Percentiles rank a stretch among this genome's conserved stretches.
phyloP scores from a whole-genome alignment of 2,888 invertebrate genomes.

The Pilophorus perplexus region DNA sequence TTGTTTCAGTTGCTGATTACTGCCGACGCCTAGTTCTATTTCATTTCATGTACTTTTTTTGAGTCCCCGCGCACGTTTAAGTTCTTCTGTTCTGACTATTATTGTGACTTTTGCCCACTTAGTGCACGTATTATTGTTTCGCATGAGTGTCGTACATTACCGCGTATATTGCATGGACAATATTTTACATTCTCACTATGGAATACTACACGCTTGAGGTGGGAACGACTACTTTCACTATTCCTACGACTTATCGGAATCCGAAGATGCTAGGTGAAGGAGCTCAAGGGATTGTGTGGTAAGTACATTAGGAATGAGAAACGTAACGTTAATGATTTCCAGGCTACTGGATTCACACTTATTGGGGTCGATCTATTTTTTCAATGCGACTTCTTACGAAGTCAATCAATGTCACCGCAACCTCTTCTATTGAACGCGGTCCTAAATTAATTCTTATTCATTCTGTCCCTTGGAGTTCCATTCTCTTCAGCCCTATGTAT shows the following conservation, averaged over 20 bases:
- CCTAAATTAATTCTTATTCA: no score
- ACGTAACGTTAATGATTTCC: neutral
- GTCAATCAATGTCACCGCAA: no score
- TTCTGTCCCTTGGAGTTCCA: no score
- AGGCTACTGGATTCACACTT: no score
- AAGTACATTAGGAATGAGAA: conserved; percentile 53
- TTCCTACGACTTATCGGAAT: conserved; percentile 65
- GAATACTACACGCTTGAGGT: conserved; percentile 54
- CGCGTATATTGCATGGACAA: conserved; percentile 27
- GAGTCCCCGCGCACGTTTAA: neutral
- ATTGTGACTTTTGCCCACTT: neutral
- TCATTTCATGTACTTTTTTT: neutral
- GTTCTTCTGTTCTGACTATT: neutral
- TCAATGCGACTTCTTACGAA: no score
- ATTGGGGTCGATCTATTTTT: no score
- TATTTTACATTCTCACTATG: no score
- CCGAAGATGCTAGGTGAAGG: conserved; percentile 66
- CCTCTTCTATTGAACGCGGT: no score
- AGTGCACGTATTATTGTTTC: neutral
- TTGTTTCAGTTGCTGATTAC: conserved; percentile 44
- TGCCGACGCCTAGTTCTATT: conserved; percentile 21
- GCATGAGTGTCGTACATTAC: conserved; percentile 11
- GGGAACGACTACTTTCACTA: conserved; percentile 65
- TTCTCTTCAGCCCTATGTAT: no score
- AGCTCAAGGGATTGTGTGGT: conserved; percentile 74